Base-by-base conservation (phyloP, 2,888 invertebrate species). In the Aspidiotus rigidus region DNA sequence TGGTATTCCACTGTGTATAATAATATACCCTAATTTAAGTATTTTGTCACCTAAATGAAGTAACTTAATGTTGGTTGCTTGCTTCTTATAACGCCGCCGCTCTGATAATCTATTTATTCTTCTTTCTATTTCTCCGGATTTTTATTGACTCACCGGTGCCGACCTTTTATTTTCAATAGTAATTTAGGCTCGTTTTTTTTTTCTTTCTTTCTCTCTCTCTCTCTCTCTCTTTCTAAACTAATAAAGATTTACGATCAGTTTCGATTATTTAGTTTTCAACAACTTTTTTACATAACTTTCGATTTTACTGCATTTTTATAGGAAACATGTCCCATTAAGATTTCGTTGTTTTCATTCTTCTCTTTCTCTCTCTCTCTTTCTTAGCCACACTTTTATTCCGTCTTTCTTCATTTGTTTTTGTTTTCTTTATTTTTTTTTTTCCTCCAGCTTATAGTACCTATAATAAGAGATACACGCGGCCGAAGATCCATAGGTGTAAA, bases 291-390 rank as follows among this genome's bases (percentile, higher is more conserved):
- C 59, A 59, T 59, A 39, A 59, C 59, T 59, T 59, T 59, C 59
- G 59, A 59, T 59, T 59, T 59, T 59, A 59, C 59, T 13, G 59
- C 59, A 59, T 59, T 59, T 59, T 59, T 59, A 59, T 59, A 17
- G 59, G 59, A 10, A 59, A 59, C 59, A 59, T 13, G 39, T 59
- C 59, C 59, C 59, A 59, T 59, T 59, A 59, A 59, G 59, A 59
- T 59, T 59, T 59, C 28, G 16, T 28, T 28, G 16, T 59, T 59
- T 59, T 16, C 17, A 16, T 55, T 59, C 28, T 16, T 39, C 28
- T 17, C 28, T 59, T 59, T 59, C 59, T 28, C 56, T 55, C 56
- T 16, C 6, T 55, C 17, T 8, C n/a, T 16, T 53, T 11, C n/a
- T 16, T 55, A 55, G 13, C 9, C 56, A 55, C n/a, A n/a, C 10